A percentile compares a stretch with the other conserved stretches of the same genome.
Evolutionary conservation across 2,888 invertebrate genomes (phyloP).

Genomic region (Cryptops parisi): DNA sequence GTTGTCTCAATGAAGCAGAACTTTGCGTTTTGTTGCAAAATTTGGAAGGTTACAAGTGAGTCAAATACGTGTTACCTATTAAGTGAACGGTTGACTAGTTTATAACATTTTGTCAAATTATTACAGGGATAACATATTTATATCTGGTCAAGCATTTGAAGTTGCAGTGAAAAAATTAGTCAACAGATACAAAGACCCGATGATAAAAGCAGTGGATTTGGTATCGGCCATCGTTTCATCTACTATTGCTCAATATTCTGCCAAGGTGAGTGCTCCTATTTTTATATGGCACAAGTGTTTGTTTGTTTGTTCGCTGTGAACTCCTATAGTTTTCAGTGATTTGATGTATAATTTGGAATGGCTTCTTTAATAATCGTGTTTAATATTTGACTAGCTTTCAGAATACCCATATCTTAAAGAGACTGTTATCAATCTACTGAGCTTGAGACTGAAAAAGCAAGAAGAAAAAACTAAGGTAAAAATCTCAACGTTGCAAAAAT

Average conservation of each 20-base stretch:
- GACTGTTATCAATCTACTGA: neutral
- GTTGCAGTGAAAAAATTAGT: neutral
- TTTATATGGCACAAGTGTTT: no score
- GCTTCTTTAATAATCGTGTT: neutral
- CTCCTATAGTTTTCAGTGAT: no score
- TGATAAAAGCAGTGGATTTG: neutral
- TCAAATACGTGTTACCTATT: no score
- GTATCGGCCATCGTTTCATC: neutral
- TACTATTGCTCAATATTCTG: neutral
- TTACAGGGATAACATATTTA: neutral
- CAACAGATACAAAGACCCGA: neutral
- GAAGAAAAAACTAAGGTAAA: neutral
- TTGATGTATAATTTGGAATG: no score
- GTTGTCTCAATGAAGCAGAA: neutral
- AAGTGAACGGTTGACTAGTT: no score
- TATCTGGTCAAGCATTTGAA: constrained; percentile 1
- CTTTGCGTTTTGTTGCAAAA: neutral
- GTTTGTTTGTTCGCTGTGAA: no score
- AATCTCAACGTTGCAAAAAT: no score
- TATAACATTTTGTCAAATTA: no score
- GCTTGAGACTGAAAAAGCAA: neutral
- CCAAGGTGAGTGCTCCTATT: neutral
- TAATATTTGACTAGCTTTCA: neutral
- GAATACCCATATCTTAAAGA: neutral
- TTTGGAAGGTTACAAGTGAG: neutral